Evolutionary conservation across 2,888 invertebrate species (phyloP).

Genomic region (Agrotis segetum): DNA sequence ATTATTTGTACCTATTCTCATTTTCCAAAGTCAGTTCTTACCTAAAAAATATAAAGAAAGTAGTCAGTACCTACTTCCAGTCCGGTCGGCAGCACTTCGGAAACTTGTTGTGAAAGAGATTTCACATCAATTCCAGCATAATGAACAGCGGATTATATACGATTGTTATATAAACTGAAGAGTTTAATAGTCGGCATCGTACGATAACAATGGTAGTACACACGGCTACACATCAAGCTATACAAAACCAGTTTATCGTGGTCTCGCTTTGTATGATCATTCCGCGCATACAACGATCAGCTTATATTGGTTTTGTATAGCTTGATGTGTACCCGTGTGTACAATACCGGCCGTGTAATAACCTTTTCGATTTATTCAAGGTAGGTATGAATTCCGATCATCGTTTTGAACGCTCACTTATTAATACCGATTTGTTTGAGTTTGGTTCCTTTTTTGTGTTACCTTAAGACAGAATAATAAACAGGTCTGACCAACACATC

Average conservation of each 20-base stretch:
- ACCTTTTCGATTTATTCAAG: conserved; percentile 19
- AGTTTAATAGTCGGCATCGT: conserved; percentile 28
- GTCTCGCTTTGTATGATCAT: too few relatives aligned
- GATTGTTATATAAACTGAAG: conserved; percentile 46
- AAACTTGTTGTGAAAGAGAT: conserved; percentile 22
- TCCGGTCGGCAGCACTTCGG: neutral
- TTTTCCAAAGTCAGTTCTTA: too few relatives aligned
- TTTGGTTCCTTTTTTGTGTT: too few relatives aligned
- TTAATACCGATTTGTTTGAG: neutral
- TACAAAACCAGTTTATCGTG: too few relatives aligned
- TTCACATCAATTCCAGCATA: conserved; percentile 1
- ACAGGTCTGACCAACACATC: too few relatives aligned
- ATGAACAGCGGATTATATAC: conserved; percentile 10
- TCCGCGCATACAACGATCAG: too few relatives aligned
- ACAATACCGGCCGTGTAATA: conserved; percentile 38
- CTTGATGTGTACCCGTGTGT: too few relatives aligned
- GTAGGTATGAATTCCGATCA: conserved; percentile 22
- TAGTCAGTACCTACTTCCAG: neutral
- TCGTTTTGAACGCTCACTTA: neutral
- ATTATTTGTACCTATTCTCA: too few relatives aligned
- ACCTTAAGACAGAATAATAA: too few relatives aligned
- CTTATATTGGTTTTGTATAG: too few relatives aligned
- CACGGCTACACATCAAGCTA: too few relatives aligned
- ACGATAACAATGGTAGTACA: conserved; percentile 46
- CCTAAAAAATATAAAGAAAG: conserved; percentile 7